Evolutionary conservation across 64 coral and sea anemone genomes (phyloP).

Genomic region (Exaiptasia diaphana): DNA sequence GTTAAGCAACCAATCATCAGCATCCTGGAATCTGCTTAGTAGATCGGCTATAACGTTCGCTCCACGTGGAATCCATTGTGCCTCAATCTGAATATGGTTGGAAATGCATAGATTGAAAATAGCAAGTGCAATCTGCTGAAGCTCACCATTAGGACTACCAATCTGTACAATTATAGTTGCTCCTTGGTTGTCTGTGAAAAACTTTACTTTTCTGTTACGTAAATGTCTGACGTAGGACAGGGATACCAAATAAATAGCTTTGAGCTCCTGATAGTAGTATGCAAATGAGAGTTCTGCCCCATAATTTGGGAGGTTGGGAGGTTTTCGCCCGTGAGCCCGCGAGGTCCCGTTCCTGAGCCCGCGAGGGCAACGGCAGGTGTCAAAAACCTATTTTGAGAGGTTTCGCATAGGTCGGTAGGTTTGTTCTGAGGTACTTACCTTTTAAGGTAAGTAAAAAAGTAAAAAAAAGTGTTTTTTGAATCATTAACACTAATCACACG

Average conservation of each 20-base stretch:
- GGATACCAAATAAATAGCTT: background rate
- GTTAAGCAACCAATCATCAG: slow-evolving; percentile 13
- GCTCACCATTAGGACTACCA: background rate
- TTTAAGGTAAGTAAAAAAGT: too few species aligned
- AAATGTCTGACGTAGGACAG: background rate
- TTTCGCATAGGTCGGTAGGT: too few species aligned
- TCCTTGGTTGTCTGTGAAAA: slow-evolving; percentile 1
- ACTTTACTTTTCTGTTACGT: background rate
- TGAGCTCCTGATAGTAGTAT: too few species aligned
- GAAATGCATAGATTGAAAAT: slow-evolving; percentile 19
- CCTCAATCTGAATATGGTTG: background rate
- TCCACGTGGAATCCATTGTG: slow-evolving; percentile 19
- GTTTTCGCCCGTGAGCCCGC: too few species aligned
- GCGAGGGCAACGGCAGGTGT: too few species aligned
- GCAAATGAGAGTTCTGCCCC: too few species aligned
- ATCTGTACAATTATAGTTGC: background rate
- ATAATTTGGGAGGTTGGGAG: too few species aligned
- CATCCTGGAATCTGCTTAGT: slow-evolving; percentile 14
- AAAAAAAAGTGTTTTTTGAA: too few species aligned
- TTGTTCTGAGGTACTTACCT: too few species aligned
- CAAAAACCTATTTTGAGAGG: too few species aligned
- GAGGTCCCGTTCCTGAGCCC: too few species aligned
- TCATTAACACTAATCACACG: too few species aligned
- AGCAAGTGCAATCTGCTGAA: background rate
- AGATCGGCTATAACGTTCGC: slow-evolving; percentile 1